These are phyloP conservation scores for Netelia inedita DNA, from an alignment of 2,888 invertebrate species.

Conservation along the genomic window DNA sequence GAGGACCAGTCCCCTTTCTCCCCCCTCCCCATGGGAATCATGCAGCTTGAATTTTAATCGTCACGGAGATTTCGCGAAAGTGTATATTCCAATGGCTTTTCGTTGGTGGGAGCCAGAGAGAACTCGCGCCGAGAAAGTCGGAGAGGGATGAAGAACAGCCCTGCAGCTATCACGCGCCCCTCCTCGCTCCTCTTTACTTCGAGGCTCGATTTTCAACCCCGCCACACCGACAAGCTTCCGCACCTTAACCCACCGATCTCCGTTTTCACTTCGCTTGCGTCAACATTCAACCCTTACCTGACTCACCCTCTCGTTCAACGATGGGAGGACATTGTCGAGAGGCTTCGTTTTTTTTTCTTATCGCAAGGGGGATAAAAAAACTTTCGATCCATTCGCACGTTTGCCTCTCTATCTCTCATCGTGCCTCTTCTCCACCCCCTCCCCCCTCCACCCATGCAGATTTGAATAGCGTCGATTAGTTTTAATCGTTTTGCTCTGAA, in stretches of 20 bases:
- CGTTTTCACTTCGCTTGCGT: constrained; percentile 68
- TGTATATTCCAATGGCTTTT: constrained; percentile 27
- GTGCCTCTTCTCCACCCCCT: constrained; percentile 8
- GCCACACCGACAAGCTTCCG: background rate
- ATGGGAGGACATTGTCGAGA: constrained; percentile 16
- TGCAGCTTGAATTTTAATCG: constrained; percentile 69
- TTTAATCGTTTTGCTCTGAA: constrained; percentile 57
- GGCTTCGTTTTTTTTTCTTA: constrained; percentile 32
- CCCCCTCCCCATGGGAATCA: constrained; percentile 29
- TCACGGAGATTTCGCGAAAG: constrained; percentile 41
- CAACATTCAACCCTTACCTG: constrained; percentile 44
- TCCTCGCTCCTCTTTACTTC: constrained; percentile 39
- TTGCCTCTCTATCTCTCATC: constrained; percentile 1
- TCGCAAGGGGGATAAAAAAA: constrained; percentile 34
- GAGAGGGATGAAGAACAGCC: constrained; percentile 18
- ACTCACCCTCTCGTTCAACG: constrained; percentile 5
- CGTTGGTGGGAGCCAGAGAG: constrained; percentile 12
- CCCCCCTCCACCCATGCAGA: constrained; percentile 19
- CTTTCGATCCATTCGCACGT: constrained; percentile 56
- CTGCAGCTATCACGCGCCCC: constrained; percentile 42
- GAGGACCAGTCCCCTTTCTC: background rate
- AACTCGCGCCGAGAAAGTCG: constrained; percentile 36
- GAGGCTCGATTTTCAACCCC: constrained; percentile 57
- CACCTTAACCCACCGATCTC: constrained; percentile 54
- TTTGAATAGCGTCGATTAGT: constrained; percentile 59